Evolutionary conservation across 2,797 vertebrate genomes (phyloP).

Genomic region (Smutsia gigantea): DNA sequence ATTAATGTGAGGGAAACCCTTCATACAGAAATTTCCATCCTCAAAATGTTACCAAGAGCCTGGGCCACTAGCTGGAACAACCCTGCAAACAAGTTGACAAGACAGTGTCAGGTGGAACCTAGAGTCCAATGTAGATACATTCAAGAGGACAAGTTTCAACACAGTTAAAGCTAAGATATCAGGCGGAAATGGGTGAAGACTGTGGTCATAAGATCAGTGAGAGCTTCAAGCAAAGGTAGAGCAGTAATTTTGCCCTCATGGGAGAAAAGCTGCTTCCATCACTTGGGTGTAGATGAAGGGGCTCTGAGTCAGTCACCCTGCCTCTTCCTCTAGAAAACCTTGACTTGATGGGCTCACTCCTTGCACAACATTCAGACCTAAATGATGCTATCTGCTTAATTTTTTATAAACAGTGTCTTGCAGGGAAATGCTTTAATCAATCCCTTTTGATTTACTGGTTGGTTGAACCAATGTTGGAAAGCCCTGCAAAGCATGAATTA

Average conservation of each 20-base stretch:
- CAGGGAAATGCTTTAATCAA: conserved; percentile 28
- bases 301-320: neutral
- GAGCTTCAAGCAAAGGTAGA: neutral
- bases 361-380: neutral
- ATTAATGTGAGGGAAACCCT: neutral
- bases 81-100: neutral
- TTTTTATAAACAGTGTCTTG: conserved; percentile 13
- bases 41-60: neutral
- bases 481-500: conserved; percentile 27
- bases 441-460: conserved; percentile 32
- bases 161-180: neutral
- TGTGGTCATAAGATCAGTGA: neutral
- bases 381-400: conserved; percentile 24
- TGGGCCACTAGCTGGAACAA: neutral
- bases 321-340: neutral
- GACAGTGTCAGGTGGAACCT: neutral
- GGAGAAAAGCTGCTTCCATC: neutral
- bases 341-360: neutral
- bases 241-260: neutral
- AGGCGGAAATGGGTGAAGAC: neutral
- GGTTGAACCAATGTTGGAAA: conserved; percentile 55
- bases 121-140: neutral
- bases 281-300: neutral
- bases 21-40: neutral
- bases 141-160: neutral